Base-by-base conservation (phyloP, 53 echinoderm and acorn worm genomes). In the Paracentrotus lividus region DNA sequence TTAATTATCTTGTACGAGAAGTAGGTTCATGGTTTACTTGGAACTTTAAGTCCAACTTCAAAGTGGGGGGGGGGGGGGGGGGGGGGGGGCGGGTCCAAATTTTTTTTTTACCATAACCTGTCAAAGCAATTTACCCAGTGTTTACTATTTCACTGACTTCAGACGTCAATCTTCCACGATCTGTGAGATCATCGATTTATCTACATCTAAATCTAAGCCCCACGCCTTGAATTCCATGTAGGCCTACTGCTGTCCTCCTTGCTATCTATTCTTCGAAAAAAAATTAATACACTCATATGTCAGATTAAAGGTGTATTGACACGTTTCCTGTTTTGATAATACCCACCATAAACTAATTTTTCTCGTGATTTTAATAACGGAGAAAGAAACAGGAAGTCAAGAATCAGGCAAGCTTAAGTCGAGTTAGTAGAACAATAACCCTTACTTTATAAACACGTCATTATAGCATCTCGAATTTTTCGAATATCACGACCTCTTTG, bases 251-350 rank as follows among this genome's bases (percentile, higher is more conserved):
- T 72, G 36, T 72, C 32, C 36, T 18, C 40, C 72, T 72, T 38
- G 72, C 1, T 9, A 38, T 4, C 40, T 72, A 18, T 72, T 40
- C 72, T 15, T 40, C 36, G 69, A 38, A 69, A 16, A 36, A 3
- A 34, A 40, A 72, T 72, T 72, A 40, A 38, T 72, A 72, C 36
- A 40, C 72, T 40, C 12, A 40, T 72, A 40, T 40, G 40, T 72
- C 72, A 72, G 72, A 72, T 72, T 72, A 38, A 72, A 72, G 36
- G 72, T 72, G 72, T 72, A 72, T 72, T 72, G 72, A 72, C 72
- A 72, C 72, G 40, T 72, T 72, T 72, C 72, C 72, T 72, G 72
- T 72, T 38, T 64, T 64, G 26, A 40, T 72, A 72, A 72, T 38
- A 32, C 21, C 36, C 36, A 40, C 36, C 18, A 10, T 72, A 5